A percentile compares a stretch with the other conserved stretches of the same genome.
Conservation (phyloP, 2,797 vertebrate genomes). For the Babyrousa celebensis region DNA sequence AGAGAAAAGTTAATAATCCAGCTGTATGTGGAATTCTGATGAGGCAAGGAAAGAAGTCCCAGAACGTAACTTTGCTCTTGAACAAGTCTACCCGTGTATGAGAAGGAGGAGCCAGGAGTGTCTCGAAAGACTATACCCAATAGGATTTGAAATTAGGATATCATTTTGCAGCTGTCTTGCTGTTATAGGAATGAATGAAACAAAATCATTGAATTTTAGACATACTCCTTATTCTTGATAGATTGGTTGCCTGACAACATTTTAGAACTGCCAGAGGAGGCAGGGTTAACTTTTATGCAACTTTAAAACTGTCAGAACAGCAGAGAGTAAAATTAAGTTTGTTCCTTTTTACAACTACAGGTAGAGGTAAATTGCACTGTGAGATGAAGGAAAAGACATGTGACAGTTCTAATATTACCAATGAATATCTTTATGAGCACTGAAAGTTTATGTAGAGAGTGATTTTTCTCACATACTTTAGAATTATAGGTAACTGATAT, state of each 20-base stretch:
- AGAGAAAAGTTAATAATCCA: conserved; percentile 35
- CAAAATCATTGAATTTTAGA: conserved; percentile 63
- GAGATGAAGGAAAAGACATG: conserved; percentile 43
- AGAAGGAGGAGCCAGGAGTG: conserved; percentile 1
- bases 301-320: conserved; percentile 83
- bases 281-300: conserved; percentile 86
- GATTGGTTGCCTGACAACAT: conserved; percentile 85
- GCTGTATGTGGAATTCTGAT: neutral
- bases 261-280: conserved; percentile 82
- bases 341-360: conserved; percentile 80
- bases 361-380: conserved; percentile 67
- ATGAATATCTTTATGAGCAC: conserved; percentile 73
- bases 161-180: conserved; percentile 79
- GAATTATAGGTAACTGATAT: conserved; percentile 70
- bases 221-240: conserved; percentile 85
- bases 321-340: conserved; percentile 80
- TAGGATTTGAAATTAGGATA: conserved; percentile 73
- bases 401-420: conserved; percentile 67
- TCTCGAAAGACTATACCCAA: conserved; percentile 39
- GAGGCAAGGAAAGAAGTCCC: neutral
- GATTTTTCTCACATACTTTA: conserved; percentile 38
- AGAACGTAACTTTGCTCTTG: conserved; percentile 9
- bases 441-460: conserved; percentile 72
- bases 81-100: neutral
- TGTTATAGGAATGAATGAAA: conserved; percentile 58